Conservation (phyloP, 1,140 invertebrate species). For the Drosophila mayri region DNA sequence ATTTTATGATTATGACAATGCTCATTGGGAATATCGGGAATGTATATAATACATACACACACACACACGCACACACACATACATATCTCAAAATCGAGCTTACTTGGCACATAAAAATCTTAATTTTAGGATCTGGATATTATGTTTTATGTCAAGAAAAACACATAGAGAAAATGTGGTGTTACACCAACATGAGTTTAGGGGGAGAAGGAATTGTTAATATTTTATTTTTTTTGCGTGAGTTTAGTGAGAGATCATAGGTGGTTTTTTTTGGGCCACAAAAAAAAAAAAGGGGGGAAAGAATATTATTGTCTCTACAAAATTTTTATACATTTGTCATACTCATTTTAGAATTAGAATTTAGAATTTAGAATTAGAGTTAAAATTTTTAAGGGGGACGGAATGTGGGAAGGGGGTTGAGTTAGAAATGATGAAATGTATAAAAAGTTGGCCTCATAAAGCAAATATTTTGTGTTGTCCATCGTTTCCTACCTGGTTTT, state of each 20-base stretch:
- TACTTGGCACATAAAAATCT: constrained; percentile 12
- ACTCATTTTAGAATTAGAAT: constrained; percentile 4
- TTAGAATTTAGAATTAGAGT: constrained; percentile 7
- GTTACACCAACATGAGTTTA: constrained; percentile 6
- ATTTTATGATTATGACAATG: too few relatives aligned
- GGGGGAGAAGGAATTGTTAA: too few relatives aligned
- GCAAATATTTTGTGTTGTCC: constrained; percentile 11
- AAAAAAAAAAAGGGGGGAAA: constrained; percentile 1
- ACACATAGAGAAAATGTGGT: constrained; percentile 14
- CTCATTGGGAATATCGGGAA: background rate
- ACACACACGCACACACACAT: background rate
- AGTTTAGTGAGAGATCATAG: constrained; percentile 4
- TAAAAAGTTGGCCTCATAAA: constrained; percentile 15
- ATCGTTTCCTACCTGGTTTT: constrained; percentile 12
- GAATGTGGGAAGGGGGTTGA: background rate
- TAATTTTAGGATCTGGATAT: background rate
- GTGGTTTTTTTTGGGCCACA: constrained; percentile 8
- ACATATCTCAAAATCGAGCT: constrained; percentile 8
- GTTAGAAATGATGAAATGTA: constrained; percentile 1
- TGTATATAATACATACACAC: constrained; percentile 1
- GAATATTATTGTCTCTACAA: constrained; percentile 9
- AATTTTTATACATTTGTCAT: constrained; percentile 11
- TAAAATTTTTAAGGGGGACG: background rate
- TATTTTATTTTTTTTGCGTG: background rate
- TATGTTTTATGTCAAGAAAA: constrained; percentile 12